Percentiles rank a stretch among this genome's conserved stretches.
These are phyloP conservation scores for Thecophora atra DNA, from an alignment of 2,888 invertebrate species.

Conservation along the genomic window DNA sequence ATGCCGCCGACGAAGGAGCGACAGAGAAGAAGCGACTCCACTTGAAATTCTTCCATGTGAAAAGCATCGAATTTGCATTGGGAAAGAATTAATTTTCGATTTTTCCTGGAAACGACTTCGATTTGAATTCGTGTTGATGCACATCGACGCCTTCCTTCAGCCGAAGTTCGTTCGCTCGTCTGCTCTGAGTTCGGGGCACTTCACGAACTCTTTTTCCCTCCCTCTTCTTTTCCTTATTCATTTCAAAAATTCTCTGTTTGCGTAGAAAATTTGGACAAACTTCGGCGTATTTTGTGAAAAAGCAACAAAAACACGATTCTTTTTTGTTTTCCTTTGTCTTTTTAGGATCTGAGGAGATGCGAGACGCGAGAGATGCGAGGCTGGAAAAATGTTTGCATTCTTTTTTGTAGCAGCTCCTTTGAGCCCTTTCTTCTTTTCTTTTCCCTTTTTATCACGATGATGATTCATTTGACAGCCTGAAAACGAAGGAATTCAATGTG, in stretches of 20 bases:
- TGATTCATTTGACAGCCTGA: constrained; percentile 27
- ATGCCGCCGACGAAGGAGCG: too few relatives aligned
- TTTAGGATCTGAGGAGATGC: too few relatives aligned
- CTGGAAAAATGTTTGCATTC: constrained; percentile 13
- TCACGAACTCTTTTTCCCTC: not conserved
- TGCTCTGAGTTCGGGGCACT: not conserved
- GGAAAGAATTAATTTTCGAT: not conserved
- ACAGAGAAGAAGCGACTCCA: too few relatives aligned
- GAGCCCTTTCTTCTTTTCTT: not conserved
- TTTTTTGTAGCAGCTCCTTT: too few relatives aligned
- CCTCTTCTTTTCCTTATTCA: not conserved
- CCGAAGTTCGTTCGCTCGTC: too few relatives aligned
- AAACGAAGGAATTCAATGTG: not conserved
- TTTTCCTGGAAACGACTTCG: not conserved
- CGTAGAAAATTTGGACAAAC: constrained; percentile 26
- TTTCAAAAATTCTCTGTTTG: constrained; percentile 1
- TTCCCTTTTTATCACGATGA: not conserved
- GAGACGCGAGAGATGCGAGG: too few relatives aligned
- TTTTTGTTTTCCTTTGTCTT: too few relatives aligned
- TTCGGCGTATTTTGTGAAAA: constrained; percentile 15
- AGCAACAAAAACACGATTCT: constrained; percentile 1
- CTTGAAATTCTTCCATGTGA: too few relatives aligned
- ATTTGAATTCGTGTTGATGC: not conserved
- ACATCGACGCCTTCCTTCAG: not conserved
- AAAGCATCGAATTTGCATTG: not conserved